Evolutionary conservation across 2,113 vertebrate genomes (phyloP), one percentile per base, ranked within the genome.

Genomic region (Choloepus hoffmanni): DNA sequence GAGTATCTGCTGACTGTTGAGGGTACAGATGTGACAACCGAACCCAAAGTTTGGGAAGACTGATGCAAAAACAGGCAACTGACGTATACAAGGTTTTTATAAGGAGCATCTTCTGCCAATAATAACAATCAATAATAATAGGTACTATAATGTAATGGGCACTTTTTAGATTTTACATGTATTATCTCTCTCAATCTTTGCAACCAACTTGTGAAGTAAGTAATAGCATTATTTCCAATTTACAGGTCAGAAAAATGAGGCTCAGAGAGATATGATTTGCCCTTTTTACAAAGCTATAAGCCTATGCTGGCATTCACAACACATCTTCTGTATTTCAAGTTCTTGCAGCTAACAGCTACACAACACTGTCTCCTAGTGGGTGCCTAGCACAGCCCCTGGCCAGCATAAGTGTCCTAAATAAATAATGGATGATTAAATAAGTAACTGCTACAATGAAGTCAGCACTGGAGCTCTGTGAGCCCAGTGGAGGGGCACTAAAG

Each of bases 381-480:
- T 63, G 43, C 23, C 77, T 3, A 7, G 53, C 1, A 23, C 18
- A 4, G 40, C 1, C 18, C n/a, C 63, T 16, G 30, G 60, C 45
- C 30, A 14, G 5, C 13, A 19, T 15, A 60, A 5, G 48, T 2
- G 10, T 2, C 72, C 12, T 5, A 13, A 8, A 48, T 30, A n/a
- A 43, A 48, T 9, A 14, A 77, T 1, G 5, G 82, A 9, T n/a
- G 74, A 43, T 0, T n/a, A 5, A 58, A 92, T 50, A 26, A 78
- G 48, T 36, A 36, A 24, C 0, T 3, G 19, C 21, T 36, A 10
- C 4, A 28, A 4, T 16, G 4, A 30, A 18, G 40, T n/a, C 26
- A 15, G 15, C 1, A 2, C 1, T 23, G 50, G 14, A 4, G 16
- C 21, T 77, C 30, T 0, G 4, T 6, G 58, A 26, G 53, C 21